These are phyloP conservation scores for Tursiops truncatus DNA, from an alignment of 2,113 vertebrate genomes.

Conservation along the genomic window DNA sequence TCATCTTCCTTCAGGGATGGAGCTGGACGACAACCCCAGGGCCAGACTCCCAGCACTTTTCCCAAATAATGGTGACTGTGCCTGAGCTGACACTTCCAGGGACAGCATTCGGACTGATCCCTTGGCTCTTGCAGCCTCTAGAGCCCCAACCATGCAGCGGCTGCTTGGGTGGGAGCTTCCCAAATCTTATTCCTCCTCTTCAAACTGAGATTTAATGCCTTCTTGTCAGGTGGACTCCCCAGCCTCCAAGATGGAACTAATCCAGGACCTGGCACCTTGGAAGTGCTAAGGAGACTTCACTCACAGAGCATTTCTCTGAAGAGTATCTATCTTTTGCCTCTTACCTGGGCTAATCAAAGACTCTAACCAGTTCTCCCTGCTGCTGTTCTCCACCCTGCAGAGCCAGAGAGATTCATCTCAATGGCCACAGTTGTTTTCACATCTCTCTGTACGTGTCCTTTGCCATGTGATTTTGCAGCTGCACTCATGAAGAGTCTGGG, in stretches of 20 bases:
- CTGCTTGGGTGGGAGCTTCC: neutral
- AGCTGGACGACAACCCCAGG: too few species aligned
- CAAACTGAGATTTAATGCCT: neutral
- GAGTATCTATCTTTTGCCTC: neutral
- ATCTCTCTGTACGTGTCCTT: neutral
- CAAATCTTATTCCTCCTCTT: neutral
- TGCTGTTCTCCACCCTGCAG: too few species aligned
- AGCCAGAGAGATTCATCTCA: neutral
- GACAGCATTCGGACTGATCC: neutral
- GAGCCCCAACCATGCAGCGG: fast-evolving
- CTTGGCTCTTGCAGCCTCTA: neutral
- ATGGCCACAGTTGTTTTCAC: neutral
- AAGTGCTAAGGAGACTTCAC: neutral
- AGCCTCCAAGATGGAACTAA: neutral
- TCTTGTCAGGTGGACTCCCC: too few species aligned
- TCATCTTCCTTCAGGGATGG: neutral
- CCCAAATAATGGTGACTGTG: fast-evolving
- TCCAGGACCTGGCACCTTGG: neutral
- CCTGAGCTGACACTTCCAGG: neutral
- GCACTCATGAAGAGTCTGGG: neutral
- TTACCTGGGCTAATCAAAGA: neutral
- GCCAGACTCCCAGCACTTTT: neutral
- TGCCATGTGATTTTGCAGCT: neutral
- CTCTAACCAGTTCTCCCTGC: neutral
- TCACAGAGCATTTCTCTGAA: neutral